Percentiles rank a stretch among this genome's conserved stretches.
Conservation (phyloP, 2,113 vertebrate species). For the Andinoacara biseriatus region DNA sequence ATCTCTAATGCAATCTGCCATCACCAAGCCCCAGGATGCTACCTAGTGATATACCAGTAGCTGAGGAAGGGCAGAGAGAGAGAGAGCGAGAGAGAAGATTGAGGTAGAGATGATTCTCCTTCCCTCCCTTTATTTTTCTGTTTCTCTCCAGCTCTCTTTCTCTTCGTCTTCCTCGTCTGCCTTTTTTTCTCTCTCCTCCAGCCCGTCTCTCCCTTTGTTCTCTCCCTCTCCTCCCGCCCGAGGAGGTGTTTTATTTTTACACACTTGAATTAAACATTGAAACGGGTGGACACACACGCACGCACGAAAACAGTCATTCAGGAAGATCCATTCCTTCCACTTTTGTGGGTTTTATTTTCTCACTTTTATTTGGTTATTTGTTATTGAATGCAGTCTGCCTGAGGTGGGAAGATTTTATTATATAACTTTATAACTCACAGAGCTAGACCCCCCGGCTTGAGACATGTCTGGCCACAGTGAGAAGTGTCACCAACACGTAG, state of each 20-base stretch:
- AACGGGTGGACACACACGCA: constrained; percentile 17
- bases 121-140: neutral
- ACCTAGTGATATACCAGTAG: constrained; percentile 62
- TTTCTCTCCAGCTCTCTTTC: neutral
- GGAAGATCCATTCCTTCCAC: constrained; percentile 54
- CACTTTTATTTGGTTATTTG: constrained; percentile 66
- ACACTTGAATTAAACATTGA: constrained; percentile 62
- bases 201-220: constrained; percentile 27
- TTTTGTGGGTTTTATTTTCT: constrained; percentile 48
- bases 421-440: constrained; percentile 37
- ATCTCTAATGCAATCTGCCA: constrained; percentile 80
- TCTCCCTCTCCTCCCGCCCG: constrained; percentile 20
- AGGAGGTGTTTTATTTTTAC: constrained; percentile 67
- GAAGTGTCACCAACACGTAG: neutral
- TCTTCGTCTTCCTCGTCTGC: neutral
- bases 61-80: constrained; percentile 16
- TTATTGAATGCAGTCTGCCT: constrained; percentile 49
- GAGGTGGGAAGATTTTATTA: constrained; percentile 42
- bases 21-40: constrained; percentile 67
- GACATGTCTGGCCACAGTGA: neutral
- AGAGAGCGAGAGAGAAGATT: neutral
- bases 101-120: neutral
- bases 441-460: neutral
- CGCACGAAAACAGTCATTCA: neutral
- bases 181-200: neutral